A percentile compares a stretch with the other conserved stretches of the same genome.
These are phyloP conservation scores for Macrotus californicus DNA, from an alignment of 2,113 vertebrate species.

Conservation along the genomic window DNA sequence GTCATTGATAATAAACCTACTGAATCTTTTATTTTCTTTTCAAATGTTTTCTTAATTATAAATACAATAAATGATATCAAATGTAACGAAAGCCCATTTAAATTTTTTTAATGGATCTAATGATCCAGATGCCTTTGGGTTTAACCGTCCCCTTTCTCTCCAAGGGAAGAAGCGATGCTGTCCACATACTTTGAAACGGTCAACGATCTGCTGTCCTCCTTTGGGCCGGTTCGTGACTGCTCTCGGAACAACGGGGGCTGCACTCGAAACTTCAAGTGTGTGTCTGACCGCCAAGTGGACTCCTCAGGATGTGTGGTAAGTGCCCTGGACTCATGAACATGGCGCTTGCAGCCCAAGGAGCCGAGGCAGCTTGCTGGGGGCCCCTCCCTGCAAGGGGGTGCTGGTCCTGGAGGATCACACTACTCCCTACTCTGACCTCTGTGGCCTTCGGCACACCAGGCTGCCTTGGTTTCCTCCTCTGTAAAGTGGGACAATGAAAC, in stretches of 20 bases:
- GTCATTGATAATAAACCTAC: not conserved
- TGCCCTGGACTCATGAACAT: not conserved
- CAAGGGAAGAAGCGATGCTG: slow-evolving; percentile 96
- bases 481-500: not conserved
- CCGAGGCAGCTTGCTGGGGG: not conserved
- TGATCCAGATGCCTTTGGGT: not conserved
- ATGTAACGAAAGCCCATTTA: not conserved
- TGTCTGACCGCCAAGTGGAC: slow-evolving; percentile 93
- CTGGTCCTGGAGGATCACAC: no score
- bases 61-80: not conserved
- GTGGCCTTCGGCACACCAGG: not conserved
- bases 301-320: slow-evolving; percentile 96
- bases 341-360: rapidly evolving
- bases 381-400: rapidly evolving
- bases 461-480: not conserved
- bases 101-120: not conserved
- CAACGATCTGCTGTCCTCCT: slow-evolving; percentile 95
- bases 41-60: not conserved
- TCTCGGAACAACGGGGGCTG: slow-evolving; percentile 96
- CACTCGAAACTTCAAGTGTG: slow-evolving; percentile 97
- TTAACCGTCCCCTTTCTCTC: slow-evolving; percentile 76
- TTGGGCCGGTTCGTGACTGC: slow-evolving; percentile 95
- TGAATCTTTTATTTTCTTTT: not conserved
- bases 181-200: slow-evolving; percentile 98
- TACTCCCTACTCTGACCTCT: no score